Evolutionary conservation across 2,797 vertebrate species (phyloP).

Genomic region (Leptoclinus maculatus): DNA sequence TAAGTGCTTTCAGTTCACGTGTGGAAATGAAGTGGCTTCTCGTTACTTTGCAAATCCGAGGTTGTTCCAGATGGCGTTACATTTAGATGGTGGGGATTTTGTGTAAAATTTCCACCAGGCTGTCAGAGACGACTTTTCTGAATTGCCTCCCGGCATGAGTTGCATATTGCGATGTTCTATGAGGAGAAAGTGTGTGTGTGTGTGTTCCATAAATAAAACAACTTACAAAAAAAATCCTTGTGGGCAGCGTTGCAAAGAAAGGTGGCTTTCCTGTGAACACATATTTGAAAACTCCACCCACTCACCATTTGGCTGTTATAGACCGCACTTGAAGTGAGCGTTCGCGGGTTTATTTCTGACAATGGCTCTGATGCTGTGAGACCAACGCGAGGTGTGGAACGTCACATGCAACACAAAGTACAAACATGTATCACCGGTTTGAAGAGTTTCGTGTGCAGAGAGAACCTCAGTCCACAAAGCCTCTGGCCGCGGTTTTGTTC

Average conservation of each 20-base stretch:
- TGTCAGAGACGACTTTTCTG: not conserved
- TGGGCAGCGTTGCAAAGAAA: conserved; percentile 50
- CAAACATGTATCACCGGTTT: not conserved
- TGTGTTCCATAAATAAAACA: conserved; percentile 36
- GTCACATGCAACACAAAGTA: not conserved
- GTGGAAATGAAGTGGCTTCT: not conserved
- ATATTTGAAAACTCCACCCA: conserved; percentile 64
- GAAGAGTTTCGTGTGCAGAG: not conserved
- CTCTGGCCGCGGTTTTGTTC: not conserved
- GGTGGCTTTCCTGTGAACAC: conserved; percentile 57
- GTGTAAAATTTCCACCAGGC: not conserved
- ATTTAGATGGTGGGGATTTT: conserved; percentile 4
- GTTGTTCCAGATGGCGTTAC: not conserved
- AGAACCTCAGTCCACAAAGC: not conserved
- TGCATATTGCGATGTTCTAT: conserved; percentile 8
- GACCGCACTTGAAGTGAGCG: conserved; percentile 28
- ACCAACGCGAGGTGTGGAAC: not conserved
- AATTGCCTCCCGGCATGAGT: not conserved
- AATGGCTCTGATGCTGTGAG: not conserved
- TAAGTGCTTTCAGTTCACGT: not conserved
- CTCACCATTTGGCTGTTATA: conserved; percentile 71
- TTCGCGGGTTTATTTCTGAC: conserved; percentile 48
- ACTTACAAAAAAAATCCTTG: conserved; percentile 12
- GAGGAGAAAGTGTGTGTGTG: conserved; percentile 11
- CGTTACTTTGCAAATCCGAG: not conserved